Evolutionary conservation across 2,113 vertebrate species (phyloP).

Genomic region (Struthio camelus): DNA sequence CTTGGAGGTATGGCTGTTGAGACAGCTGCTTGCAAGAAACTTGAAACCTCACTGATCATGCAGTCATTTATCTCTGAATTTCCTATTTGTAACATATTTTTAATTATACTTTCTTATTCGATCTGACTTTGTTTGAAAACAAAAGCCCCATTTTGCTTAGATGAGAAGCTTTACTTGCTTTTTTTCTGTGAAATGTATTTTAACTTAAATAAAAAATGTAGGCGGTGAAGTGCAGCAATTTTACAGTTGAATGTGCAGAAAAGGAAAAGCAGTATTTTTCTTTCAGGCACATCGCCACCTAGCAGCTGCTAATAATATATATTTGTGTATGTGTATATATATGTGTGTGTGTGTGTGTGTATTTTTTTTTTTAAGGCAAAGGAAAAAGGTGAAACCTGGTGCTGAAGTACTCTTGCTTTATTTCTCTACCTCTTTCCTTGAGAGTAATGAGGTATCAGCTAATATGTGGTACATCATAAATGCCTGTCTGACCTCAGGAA

Average conservation of each 20-base stretch:
- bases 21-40: background rate
- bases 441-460: background rate
- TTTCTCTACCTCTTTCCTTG: background rate
- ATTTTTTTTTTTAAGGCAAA: too few species aligned
- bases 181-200: background rate
- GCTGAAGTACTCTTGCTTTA: background rate
- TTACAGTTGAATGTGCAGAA: background rate
- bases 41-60: background rate
- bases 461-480: background rate
- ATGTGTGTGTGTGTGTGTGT: background rate
- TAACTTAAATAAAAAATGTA: fast-evolving
- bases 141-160: background rate
- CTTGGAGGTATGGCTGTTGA: background rate
- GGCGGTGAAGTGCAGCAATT: background rate
- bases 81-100: background rate
- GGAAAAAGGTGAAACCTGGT: background rate
- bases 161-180: background rate
- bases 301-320: background rate
- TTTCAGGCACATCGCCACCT: conserved; percentile 49
- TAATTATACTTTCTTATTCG: background rate
- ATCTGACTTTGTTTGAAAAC: background rate
- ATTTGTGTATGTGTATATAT: background rate
- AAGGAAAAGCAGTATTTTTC: background rate
- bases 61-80: background rate
- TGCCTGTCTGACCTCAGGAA: background rate